phyloP scores from a whole-genome alignment of 2,888 invertebrate genomes.

The Autographa pulchrina region DNA sequence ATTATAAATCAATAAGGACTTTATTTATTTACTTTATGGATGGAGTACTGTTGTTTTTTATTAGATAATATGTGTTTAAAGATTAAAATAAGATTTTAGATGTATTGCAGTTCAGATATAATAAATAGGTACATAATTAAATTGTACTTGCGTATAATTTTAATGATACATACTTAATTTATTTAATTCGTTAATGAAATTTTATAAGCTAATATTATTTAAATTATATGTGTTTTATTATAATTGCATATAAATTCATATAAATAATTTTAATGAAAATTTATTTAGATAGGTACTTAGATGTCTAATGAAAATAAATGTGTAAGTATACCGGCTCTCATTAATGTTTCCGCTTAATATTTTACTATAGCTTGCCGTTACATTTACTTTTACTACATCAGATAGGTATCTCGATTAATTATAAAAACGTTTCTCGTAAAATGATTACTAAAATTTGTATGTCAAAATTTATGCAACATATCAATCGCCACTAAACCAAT shows the following conservation, averaged over 20 bases:
- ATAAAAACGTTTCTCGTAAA: too few species aligned
- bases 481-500: too few species aligned
- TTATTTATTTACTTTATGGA: not conserved
- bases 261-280: slow-evolving; percentile 4
- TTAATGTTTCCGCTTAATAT: not conserved
- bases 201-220: not conserved
- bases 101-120: too few species aligned
- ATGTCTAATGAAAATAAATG: not conserved
- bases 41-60: too few species aligned
- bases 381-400: not conserved
- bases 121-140: too few species aligned
- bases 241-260: not conserved
- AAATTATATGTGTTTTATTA: not conserved
- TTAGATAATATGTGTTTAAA: too few species aligned
- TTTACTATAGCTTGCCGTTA: not conserved
- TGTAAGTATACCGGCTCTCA: not conserved
- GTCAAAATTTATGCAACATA: too few species aligned
- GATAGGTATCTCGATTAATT: not conserved
- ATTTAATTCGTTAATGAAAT: not conserved
- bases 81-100: too few species aligned
- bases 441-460: too few species aligned
- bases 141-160: too few species aligned
- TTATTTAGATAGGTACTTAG: not conserved
- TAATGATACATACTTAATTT: too few species aligned
- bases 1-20: slow-evolving; percentile 24